Evolutionary conservation across 2,888 invertebrate species (phyloP).

Genomic region (Vesta saturnalis): DNA sequence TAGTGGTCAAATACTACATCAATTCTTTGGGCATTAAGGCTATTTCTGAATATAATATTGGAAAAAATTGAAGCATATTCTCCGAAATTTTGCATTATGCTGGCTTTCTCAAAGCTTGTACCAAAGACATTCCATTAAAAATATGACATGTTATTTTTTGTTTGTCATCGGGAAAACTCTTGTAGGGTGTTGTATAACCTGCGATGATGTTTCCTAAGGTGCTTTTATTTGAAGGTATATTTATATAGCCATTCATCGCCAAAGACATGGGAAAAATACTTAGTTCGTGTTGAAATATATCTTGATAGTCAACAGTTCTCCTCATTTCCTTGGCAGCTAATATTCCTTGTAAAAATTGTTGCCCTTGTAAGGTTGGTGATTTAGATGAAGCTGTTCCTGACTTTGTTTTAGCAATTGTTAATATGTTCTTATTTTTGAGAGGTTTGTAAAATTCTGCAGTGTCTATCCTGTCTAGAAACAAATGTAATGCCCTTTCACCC

Average conservation of each 20-base stretch:
- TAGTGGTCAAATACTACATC: constrained; percentile 11
- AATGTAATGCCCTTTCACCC: constrained; percentile 1
- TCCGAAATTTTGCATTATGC: not conserved
- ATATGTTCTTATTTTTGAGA: not conserved
- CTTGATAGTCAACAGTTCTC: not conserved
- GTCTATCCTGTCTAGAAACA: not conserved
- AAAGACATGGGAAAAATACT: not conserved
- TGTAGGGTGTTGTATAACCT: not conserved
- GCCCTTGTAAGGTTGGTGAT: not conserved
- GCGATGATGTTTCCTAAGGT: constrained; percentile 1
- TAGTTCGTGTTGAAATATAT: constrained; percentile 7
- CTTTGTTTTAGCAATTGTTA: too few relatives aligned
- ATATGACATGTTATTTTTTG: not conserved
- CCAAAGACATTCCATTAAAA: constrained; percentile 17
- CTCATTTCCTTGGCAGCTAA: constrained; percentile 15
- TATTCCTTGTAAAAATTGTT: constrained; percentile 16
- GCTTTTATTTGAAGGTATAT: too few relatives aligned
- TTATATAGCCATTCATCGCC: not conserved
- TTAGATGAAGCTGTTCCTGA: too few relatives aligned
- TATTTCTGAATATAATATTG: constrained; percentile 7
- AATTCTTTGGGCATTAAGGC: not conserved
- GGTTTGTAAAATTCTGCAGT: constrained; percentile 13
- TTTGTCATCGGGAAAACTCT: not conserved
- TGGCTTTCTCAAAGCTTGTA: constrained; percentile 24
- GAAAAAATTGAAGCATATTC: not conserved